Evolutionary conservation across 2,113 vertebrate genomes (phyloP).

Genomic region (Tragelaphus imberbis): DNA sequence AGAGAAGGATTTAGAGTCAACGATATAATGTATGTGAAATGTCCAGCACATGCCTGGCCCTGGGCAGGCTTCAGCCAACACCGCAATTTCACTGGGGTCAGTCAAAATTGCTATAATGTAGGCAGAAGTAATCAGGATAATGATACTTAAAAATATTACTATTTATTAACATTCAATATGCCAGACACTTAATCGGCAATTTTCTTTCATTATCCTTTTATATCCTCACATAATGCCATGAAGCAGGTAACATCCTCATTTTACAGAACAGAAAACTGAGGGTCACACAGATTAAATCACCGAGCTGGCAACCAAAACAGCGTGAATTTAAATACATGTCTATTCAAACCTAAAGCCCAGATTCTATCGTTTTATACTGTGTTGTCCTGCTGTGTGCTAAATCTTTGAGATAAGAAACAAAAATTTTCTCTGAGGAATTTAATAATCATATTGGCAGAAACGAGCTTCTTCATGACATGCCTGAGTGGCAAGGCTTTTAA

Average conservation of each 20-base stretch:
- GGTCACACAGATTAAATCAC: background rate
- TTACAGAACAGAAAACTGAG: background rate
- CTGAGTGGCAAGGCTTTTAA: background rate
- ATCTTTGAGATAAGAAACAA: background rate
- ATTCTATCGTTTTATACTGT: background rate
- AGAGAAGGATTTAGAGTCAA: background rate
- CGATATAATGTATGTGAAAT: background rate
- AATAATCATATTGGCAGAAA: constrained; percentile 34
- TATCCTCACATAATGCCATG: background rate
- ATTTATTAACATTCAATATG: background rate
- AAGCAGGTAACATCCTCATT: background rate
- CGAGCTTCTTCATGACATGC: background rate
- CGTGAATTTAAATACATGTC: background rate
- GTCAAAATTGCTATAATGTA: background rate
- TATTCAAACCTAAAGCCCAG: background rate
- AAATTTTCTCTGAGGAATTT: background rate
- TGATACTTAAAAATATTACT: background rate
- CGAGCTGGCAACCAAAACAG: background rate
- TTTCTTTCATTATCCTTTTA: background rate
- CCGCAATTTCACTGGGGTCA: background rate
- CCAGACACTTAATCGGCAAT: background rate
- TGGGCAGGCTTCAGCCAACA: background rate
- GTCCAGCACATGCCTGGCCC: background rate
- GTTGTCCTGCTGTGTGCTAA: background rate
- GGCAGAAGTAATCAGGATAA: background rate